phyloP scores from a whole-genome alignment of 2,113 vertebrate species.

The Terrapene triunguis region DNA sequence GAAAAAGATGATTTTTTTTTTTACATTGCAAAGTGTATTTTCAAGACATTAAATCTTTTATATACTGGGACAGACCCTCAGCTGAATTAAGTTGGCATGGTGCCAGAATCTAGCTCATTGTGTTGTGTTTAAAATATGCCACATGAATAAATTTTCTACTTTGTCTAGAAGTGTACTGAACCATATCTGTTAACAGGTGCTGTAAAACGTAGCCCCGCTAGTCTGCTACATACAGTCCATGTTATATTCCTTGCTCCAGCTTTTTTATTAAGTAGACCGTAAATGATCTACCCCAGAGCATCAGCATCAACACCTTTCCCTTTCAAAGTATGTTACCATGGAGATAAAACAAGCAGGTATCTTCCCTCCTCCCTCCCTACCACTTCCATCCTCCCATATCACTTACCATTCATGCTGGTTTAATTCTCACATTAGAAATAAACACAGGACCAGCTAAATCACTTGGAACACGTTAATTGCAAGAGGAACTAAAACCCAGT shows the following conservation, averaged over 20 bases:
- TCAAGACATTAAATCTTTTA: background rate
- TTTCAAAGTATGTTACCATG: constrained; percentile 44
- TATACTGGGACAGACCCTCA: rapidly evolving
- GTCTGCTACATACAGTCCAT: background rate
- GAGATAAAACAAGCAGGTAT: constrained; percentile 18
- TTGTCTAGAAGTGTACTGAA: rapidly evolving
- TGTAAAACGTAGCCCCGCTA: background rate
- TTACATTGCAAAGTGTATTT: background rate
- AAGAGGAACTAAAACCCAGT: background rate
- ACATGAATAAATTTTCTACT: background rate
- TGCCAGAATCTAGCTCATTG: background rate
- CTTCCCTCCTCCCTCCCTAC: background rate
- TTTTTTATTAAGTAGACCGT: constrained; percentile 3
- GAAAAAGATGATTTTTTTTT: background rate
- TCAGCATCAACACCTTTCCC: constrained; percentile 28
- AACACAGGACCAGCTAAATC: background rate
- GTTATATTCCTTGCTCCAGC: background rate
- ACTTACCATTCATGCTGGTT: constrained; percentile 5
- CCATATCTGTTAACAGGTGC: background rate
- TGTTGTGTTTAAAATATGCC: background rate
- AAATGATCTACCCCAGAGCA: constrained; percentile 42
- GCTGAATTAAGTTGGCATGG: background rate
- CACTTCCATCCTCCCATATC: background rate
- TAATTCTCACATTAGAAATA: constrained; percentile 10
- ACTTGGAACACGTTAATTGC: background rate